Conservation (phyloP, 1,140 invertebrate species). For the Coptotermes formosanus region DNA sequence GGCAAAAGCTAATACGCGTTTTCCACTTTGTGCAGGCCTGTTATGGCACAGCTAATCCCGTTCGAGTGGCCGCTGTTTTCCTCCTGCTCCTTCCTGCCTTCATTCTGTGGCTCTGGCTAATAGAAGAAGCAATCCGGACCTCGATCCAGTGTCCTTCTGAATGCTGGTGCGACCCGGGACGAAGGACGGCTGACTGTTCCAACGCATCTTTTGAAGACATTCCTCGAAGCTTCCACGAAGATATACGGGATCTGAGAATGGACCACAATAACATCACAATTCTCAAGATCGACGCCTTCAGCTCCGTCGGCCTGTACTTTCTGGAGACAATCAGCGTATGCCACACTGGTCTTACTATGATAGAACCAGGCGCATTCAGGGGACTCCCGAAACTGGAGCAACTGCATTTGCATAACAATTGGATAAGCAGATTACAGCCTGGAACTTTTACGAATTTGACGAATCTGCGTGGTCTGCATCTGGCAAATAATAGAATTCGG, state of each 20-base stretch:
- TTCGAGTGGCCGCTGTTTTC: not conserved
- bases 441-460: not conserved
- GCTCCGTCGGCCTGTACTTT: not conserved
- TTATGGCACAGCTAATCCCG: not conserved
- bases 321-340: not conserved
- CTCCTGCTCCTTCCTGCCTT: not conserved
- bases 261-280: not conserved
- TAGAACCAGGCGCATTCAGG: not conserved
- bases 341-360: not conserved
- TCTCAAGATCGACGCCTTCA: not conserved
- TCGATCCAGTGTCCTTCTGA: not conserved
- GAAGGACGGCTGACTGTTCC: not conserved
- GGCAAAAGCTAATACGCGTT: too few species aligned
- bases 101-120: not conserved
- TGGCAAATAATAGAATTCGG: not conserved
- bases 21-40: not conserved
- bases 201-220: not conserved
- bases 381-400: not conserved
- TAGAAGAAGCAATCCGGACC: not conserved
- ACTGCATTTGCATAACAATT: not conserved
- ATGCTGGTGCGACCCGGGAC: not conserved
- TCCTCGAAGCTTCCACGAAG: not conserved
- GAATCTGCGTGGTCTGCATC: not conserved
- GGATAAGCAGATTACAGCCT: not conserved
- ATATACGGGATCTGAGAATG: not conserved